These are phyloP conservation scores for Bombylius discolor DNA, from an alignment of 2,888 invertebrate species.

Conservation along the genomic window DNA sequence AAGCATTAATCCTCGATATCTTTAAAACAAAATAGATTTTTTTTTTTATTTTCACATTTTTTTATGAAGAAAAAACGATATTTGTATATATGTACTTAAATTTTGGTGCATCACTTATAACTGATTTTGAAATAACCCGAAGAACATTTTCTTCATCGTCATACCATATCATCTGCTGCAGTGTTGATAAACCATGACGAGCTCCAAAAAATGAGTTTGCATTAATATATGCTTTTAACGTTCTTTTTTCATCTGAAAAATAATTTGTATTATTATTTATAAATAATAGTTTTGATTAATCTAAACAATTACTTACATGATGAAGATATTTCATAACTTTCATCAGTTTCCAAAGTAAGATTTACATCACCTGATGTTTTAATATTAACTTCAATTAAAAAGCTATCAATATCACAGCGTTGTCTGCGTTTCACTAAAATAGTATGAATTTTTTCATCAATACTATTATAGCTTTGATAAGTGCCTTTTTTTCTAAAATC, in stretches of 20 bases:
- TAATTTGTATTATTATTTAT: background rate
- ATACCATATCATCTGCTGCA: slow-evolving; percentile 70
- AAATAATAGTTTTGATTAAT: too few species aligned
- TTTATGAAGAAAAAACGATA: background rate
- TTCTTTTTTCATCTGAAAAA: slow-evolving; percentile 25
- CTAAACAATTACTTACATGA: slow-evolving; percentile 30
- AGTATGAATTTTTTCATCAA: slow-evolving; percentile 11
- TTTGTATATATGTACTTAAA: slow-evolving; percentile 28
- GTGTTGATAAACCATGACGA: slow-evolving; percentile 61
- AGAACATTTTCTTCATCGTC: slow-evolving; percentile 53
- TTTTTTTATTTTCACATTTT: too few species aligned
- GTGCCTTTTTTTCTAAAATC: slow-evolving; percentile 14
- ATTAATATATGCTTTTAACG: slow-evolving; percentile 46
- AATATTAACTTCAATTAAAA: slow-evolving; percentile 39
- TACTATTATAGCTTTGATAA: background rate
- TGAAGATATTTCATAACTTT: slow-evolving; percentile 57
- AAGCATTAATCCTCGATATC: slow-evolving; percentile 73
- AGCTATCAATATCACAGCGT: slow-evolving; percentile 28
- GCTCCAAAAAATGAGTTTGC: slow-evolving; percentile 64
- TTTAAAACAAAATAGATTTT: slow-evolving; percentile 22
- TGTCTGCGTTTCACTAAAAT: slow-evolving; percentile 15
- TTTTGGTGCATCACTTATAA: slow-evolving; percentile 63
- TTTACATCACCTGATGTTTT: slow-evolving; percentile 44
- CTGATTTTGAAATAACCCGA: slow-evolving; percentile 50
- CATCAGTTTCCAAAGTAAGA: slow-evolving; percentile 54